Conservation (phyloP, 2,113 vertebrate species). For the Oncorhynchus keta region DNA sequence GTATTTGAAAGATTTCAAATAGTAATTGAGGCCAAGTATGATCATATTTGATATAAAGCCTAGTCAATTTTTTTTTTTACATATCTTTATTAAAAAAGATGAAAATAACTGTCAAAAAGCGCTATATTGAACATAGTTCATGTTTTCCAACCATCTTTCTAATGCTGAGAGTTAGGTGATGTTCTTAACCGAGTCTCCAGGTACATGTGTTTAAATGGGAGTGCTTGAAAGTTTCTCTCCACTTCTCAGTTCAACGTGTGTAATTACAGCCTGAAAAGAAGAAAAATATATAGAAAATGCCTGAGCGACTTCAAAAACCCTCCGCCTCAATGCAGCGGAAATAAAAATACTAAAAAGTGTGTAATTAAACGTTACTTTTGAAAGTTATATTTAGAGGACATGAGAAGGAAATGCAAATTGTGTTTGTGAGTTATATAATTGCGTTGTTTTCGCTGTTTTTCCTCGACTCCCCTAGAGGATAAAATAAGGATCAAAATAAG, state of each 20-base stretch:
- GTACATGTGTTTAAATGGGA: background rate
- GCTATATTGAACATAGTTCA: no score
- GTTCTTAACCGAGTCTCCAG: background rate
- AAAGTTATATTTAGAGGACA: constrained; percentile 47
- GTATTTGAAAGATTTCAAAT: no score
- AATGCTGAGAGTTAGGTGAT: background rate
- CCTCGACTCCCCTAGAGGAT: background rate
- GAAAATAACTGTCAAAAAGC: no score
- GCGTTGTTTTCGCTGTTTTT: background rate
- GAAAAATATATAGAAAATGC: background rate
- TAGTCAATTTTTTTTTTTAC: no score
- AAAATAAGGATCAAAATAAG: background rate
- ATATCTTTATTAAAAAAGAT: no score
- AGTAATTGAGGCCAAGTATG: no score
- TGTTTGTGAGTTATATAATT: constrained; percentile 43
- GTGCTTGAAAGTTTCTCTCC: background rate
- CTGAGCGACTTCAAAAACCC: background rate
- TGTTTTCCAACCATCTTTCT: no score
- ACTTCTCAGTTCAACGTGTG: background rate
- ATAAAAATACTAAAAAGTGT: constrained; percentile 13
- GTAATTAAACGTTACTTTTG: constrained; percentile 45
- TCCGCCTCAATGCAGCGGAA: background rate
- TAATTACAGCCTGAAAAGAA: constrained; percentile 25
- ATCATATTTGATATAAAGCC: no score
- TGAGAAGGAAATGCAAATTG: constrained; percentile 53